These are phyloP conservation scores for Parnassius apollo DNA, from an alignment of 2,888 invertebrate genomes.

Conservation along the genomic window DNA sequence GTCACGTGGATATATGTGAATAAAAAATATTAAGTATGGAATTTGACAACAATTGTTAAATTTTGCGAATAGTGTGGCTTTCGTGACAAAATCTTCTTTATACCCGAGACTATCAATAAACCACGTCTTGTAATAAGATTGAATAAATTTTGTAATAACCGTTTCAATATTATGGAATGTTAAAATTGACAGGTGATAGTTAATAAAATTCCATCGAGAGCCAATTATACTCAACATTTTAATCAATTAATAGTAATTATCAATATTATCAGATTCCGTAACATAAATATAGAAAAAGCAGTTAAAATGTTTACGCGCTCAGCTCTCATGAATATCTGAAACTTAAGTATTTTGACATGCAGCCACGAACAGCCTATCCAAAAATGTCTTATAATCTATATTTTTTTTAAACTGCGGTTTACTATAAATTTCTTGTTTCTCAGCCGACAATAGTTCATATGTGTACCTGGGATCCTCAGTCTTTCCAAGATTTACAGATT, in stretches of 20 bases:
- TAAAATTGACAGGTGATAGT: slow-evolving; percentile 5
- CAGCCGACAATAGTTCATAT: too few relatives aligned
- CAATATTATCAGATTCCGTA: slow-evolving; percentile 19
- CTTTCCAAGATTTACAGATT: too few relatives aligned
- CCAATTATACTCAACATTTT: slow-evolving; percentile 17
- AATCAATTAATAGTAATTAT: slow-evolving; percentile 18
- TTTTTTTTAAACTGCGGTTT: too few relatives aligned
- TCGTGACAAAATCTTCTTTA: too few relatives aligned
- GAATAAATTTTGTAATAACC: neutral
- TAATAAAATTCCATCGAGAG: slow-evolving; percentile 8
- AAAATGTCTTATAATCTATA: neutral
- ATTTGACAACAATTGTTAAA: too few relatives aligned
- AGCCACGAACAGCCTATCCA: neutral
- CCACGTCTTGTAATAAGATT: too few relatives aligned
- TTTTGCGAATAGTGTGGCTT: too few relatives aligned
- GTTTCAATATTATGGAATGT: slow-evolving; percentile 1
- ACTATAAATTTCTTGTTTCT: too few relatives aligned
- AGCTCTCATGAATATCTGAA: slow-evolving; percentile 2
- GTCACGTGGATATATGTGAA: too few relatives aligned
- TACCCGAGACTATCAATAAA: too few relatives aligned
- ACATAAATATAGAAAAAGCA: slow-evolving; percentile 18
- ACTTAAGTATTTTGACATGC: slow-evolving; percentile 9
- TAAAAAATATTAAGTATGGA: too few relatives aligned
- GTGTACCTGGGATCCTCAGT: too few relatives aligned
- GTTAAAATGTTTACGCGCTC: slow-evolving; percentile 11